A percentile compares a stretch with the other conserved stretches of the same genome.
Conservation (phyloP, 2,888 invertebrate genomes). For the Acanthosepion esculentum region DNA sequence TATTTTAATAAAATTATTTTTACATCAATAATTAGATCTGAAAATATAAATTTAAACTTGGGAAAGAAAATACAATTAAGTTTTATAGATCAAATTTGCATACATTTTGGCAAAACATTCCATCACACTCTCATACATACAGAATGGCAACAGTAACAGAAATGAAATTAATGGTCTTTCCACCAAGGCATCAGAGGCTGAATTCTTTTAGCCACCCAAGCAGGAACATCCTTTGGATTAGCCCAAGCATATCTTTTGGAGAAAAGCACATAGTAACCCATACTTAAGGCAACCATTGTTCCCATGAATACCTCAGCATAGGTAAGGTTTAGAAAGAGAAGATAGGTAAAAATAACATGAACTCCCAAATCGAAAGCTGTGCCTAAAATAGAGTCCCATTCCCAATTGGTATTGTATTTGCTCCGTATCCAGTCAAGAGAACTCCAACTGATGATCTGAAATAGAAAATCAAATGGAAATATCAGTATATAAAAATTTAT, state of each 20-base stretch:
- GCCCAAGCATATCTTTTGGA: conserved; percentile 68
- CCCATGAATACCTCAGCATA: conserved; percentile 57
- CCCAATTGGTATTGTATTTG: conserved; percentile 55
- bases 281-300: conserved; percentile 56
- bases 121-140: too few species aligned
- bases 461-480: not conserved
- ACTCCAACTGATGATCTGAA: conserved; percentile 71
- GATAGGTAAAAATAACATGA: conserved; percentile 62
- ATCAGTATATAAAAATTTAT: not conserved
- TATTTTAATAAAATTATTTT: too few species aligned
- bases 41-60: too few species aligned
- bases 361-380: conserved; percentile 67
- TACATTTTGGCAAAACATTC: too few species aligned
- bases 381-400: conserved; percentile 64
- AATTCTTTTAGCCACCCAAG: conserved; percentile 65
- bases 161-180: not conserved
- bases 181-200: conserved; percentile 52
- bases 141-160: too few species aligned
- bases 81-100: too few species aligned
- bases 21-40: too few species aligned
- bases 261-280: conserved; percentile 57
- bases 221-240: conserved; percentile 60
- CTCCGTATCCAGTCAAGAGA: conserved; percentile 66
- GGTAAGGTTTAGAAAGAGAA: conserved; percentile 59
- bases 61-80: too few species aligned